Evolutionary conservation across 2,113 vertebrate genomes (phyloP).

Genomic region (Muscicapa adusta): DNA sequence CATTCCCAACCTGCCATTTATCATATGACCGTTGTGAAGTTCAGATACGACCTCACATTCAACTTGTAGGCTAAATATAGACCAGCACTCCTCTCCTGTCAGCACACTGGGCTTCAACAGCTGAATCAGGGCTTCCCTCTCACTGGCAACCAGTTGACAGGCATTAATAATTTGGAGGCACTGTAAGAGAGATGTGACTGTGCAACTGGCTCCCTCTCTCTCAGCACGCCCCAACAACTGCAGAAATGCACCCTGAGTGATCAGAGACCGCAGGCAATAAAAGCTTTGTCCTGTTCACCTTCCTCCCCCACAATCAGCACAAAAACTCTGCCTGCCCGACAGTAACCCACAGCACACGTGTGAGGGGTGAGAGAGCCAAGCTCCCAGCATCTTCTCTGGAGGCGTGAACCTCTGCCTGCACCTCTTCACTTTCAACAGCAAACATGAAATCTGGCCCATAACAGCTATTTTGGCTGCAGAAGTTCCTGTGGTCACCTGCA

Average conservation of each 20-base stretch:
- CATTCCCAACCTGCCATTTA: neutral
- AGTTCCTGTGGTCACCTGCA: neutral
- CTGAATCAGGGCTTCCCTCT: neutral
- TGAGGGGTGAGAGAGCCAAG: neutral
- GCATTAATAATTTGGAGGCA: neutral
- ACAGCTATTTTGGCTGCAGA: neutral
- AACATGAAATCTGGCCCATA: neutral
- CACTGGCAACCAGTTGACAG: neutral
- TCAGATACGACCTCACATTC: neutral
- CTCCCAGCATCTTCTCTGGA: neutral
- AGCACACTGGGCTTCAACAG: neutral
- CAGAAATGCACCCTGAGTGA: neutral
- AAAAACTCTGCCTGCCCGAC: neutral
- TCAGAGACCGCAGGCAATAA: neutral
- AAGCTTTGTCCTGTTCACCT: neutral
- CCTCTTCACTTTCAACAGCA: neutral
- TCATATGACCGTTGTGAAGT: conserved; percentile 55
- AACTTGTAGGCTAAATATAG: conserved; percentile 49
- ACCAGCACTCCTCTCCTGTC: neutral
- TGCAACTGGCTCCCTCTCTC: neutral
- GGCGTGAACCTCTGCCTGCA: neutral
- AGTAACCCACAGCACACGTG: neutral
- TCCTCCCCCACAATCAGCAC: neutral
- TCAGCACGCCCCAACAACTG: accelerated
- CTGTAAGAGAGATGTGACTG: neutral